These are phyloP conservation scores for Volucella inanis DNA, from an alignment of 2,888 invertebrate species.

Conservation along the genomic window DNA sequence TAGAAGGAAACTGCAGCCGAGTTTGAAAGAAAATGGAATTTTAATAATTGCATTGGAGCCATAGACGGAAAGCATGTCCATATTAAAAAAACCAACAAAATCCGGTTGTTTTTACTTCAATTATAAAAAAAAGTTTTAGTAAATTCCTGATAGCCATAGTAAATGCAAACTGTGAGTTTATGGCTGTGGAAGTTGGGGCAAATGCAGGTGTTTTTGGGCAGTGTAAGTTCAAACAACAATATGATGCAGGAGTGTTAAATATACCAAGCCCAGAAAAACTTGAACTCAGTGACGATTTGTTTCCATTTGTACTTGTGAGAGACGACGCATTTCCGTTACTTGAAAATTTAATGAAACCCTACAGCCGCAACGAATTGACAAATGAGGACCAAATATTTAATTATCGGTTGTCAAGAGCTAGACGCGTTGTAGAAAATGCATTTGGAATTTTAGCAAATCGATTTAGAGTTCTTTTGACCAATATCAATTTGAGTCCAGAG, in stretches of 20 bases:
- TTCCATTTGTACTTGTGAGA: slow-evolving; percentile 5
- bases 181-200: slow-evolving; percentile 19
- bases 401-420: slow-evolving; percentile 25
- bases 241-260: slow-evolving; percentile 1
- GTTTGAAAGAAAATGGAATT: no score
- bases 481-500: slow-evolving; percentile 31
- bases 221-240: slow-evolving; percentile 11
- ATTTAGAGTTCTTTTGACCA: slow-evolving; percentile 18
- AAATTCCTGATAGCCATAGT: slow-evolving; percentile 23
- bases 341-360: slow-evolving; percentile 18
- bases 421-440: slow-evolving; percentile 39
- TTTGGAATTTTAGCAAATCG: slow-evolving; percentile 29
- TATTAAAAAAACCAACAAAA: slow-evolving; percentile 22
- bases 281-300: not conserved
- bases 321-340: slow-evolving; percentile 23
- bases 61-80: no score
- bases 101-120: slow-evolving; percentile 48
- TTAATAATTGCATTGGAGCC: no score
- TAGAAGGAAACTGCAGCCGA: no score
- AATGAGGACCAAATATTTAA: slow-evolving; percentile 25
- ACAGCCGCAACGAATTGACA: not conserved
- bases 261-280: slow-evolving; percentile 23
- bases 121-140: slow-evolving; percentile 35
- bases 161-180: slow-evolving; percentile 24
- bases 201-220: slow-evolving; percentile 17